These are phyloP conservation scores for Clepsis dumicolana DNA, from an alignment of 2,888 invertebrate species.

Conservation along the genomic window DNA sequence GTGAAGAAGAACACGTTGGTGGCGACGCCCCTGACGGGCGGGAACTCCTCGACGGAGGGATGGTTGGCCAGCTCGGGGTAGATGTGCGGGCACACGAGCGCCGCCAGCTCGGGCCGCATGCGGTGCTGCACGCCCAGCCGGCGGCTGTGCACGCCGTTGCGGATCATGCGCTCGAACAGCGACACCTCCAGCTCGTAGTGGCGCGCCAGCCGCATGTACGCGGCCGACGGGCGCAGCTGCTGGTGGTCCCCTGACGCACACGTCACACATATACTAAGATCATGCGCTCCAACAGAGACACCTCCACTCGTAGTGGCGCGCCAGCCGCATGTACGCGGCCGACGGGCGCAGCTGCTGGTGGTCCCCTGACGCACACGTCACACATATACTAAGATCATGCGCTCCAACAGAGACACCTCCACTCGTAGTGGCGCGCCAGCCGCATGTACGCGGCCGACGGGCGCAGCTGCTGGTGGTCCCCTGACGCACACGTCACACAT, in stretches of 20 bases:
- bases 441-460: no score
- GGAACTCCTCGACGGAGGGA: slow-evolving; percentile 85
- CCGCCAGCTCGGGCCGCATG: slow-evolving; percentile 88
- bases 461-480: no score
- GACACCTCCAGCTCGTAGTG: slow-evolving; percentile 90
- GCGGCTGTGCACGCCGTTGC: slow-evolving; percentile 87
- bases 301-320: no score
- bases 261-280: neutral
- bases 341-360: no score
- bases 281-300: no score
- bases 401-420: no score
- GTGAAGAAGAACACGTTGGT: slow-evolving; percentile 90
- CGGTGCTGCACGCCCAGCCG: slow-evolving; percentile 90
- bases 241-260: slow-evolving; percentile 90
- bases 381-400: no score
- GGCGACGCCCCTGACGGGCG: slow-evolving; percentile 85
- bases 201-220: slow-evolving; percentile 88
- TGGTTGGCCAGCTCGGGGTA: slow-evolving; percentile 89
- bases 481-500: no score
- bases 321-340: no score
- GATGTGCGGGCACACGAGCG: slow-evolving; percentile 88
- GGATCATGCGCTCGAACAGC: slow-evolving; percentile 93
- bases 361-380: no score
- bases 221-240: slow-evolving; percentile 91
- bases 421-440: no score